Base-by-base conservation (phyloP, 2,113 vertebrate species). In the Platysternon megacephalum region DNA sequence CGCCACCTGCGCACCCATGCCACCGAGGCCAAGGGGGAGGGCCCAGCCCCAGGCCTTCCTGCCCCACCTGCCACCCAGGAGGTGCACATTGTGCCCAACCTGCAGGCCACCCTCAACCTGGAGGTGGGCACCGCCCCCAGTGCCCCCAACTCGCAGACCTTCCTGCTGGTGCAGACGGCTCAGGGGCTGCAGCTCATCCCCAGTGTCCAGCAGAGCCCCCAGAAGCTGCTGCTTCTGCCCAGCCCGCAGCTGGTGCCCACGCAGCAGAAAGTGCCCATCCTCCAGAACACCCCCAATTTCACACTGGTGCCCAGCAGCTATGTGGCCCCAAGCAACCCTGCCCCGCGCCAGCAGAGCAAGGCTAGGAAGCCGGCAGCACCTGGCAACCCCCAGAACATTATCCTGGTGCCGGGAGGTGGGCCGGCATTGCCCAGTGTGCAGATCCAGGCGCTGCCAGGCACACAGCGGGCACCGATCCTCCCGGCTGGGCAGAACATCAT, bases 111-210 rank as follows among this genome's bases (percentile, higher is more conserved):
- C 1, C 86, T 98, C 1, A 98, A 98, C 48, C 93, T 98, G 55
- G 93, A 91, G 48, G 89, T 96, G 0, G 85, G 92, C 21, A 72
- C 91, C 3, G 11, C 90, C 26, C 78, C 93, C 0, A 32, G 32
- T 1, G 58, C 85, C 74, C 92, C 99, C 42, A 98, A 99, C 85
- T 89, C 98, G 8, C 98, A 98, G 87, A 98, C 98, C 22, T 99
- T 98, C 96, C 98, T 98, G 82, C 44, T 98, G 95, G 93, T 99
- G 28, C 99, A 99, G 97, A 99, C 99, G 0, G 96, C 98, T 1
- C 98, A 98, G 84, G 99, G 99, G 28, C 97, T 99, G 79, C 99
- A 99, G 95, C 98, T 99, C 87, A 98, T 99, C 85, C 99, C 99
- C 65, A 98, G 99, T 58, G 98, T 98, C 2, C 98, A 98, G 6